Evolutionary conservation across 2,888 invertebrate species (phyloP).

Genomic region (Choreutis nemorana): DNA sequence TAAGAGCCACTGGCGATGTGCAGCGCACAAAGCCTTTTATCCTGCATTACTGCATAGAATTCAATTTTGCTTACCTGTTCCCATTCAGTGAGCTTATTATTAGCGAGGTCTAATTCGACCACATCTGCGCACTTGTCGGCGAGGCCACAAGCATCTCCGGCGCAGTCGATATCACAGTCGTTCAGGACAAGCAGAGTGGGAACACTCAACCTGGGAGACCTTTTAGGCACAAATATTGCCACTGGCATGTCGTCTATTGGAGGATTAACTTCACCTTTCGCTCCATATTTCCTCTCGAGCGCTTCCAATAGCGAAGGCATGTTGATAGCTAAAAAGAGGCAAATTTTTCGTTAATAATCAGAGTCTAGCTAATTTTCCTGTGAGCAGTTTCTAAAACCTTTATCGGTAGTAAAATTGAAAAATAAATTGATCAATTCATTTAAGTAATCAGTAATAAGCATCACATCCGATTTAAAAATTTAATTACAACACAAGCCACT

Average conservation of each 20-base stretch:
- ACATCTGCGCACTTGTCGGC: conserved; percentile 87
- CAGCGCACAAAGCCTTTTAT: too few relatives aligned
- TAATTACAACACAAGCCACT: too few relatives aligned
- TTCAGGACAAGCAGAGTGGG: conserved; percentile 88
- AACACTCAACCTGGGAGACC: conserved; percentile 78
- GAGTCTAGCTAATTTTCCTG: too few relatives aligned
- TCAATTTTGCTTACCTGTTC: conserved; percentile 73
- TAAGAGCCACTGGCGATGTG: too few relatives aligned
- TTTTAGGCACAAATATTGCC: conserved; percentile 86
- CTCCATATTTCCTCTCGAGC: conserved; percentile 84
- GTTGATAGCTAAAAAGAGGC: conserved; percentile 23
- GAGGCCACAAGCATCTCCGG: conserved; percentile 82
- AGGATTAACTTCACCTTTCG: conserved; percentile 71
- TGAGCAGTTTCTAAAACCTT: too few relatives aligned
- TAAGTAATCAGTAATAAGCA: too few relatives aligned
- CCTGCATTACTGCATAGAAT: too few relatives aligned
- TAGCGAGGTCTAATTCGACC: conserved; percentile 93
- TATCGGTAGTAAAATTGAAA: too few relatives aligned
- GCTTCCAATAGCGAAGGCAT: conserved; percentile 94
- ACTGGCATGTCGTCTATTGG: conserved; percentile 72
- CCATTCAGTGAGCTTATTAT: conserved; percentile 91
- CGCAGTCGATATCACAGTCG: conserved; percentile 90
- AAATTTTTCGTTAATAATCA: too few relatives aligned
- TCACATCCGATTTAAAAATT: too few relatives aligned
- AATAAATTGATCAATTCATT: too few relatives aligned